Conservation (phyloP, 2,797 vertebrate species). For the Nyctalus aviator region DNA sequence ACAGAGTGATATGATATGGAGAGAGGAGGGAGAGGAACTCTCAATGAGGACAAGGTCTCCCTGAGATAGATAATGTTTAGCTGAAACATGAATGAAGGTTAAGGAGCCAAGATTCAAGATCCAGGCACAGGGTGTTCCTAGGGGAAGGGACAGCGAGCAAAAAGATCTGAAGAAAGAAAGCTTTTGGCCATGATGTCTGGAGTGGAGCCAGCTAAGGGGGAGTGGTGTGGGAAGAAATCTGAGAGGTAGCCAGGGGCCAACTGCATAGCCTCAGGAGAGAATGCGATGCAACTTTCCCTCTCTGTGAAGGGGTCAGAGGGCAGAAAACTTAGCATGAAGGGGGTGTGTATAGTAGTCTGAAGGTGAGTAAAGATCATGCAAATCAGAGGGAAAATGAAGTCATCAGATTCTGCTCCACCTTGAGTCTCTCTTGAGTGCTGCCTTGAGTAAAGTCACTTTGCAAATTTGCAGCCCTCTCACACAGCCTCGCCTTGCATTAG, state of each 20-base stretch:
- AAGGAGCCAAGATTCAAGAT: not conserved
- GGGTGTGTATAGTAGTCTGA: not conserved
- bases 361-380: not conserved
- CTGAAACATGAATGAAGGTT: not conserved
- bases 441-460: conserved; percentile 31
- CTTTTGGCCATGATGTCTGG: not conserved
- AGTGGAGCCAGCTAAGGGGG: not conserved
- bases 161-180: not conserved
- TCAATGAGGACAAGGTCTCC: not conserved
- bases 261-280: not conserved
- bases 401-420: not conserved
- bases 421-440: not conserved
- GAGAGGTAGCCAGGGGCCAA: not conserved
- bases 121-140: not conserved
- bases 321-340: not conserved
- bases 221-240: not conserved
- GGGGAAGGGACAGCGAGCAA: not conserved
- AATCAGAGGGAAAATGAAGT: not conserved
- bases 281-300: not conserved
- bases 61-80: not conserved
- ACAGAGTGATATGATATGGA: not conserved
- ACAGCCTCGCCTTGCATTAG: not conserved
- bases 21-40: not conserved
- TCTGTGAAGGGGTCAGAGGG: not conserved
- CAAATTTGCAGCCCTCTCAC: not conserved